Evolutionary conservation across 2,888 invertebrate genomes (phyloP).

Genomic region (Notodonta dromedarius): DNA sequence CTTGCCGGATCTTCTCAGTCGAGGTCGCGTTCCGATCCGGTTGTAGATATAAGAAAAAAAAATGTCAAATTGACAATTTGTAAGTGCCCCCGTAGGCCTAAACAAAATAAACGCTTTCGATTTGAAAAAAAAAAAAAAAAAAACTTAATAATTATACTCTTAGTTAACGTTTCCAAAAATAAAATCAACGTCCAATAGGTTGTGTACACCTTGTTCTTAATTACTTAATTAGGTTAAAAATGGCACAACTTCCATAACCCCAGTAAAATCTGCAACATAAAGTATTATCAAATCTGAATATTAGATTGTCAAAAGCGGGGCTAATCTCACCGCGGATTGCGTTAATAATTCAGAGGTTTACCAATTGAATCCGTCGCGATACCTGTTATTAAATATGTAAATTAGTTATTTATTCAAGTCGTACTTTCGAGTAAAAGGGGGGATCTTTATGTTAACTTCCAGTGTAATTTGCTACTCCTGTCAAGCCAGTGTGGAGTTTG

Average conservation of each 20-base stretch:
- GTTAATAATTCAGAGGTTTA: conserved; percentile 73
- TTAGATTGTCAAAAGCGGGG: conserved; percentile 66
- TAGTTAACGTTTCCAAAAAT: neutral
- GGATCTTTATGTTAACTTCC: conserved; percentile 47
- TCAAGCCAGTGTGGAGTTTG: conserved; percentile 38
- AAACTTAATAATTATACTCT: no score
- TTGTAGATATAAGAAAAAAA: no score
- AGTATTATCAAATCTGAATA: conserved; percentile 59
- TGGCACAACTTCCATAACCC: neutral
- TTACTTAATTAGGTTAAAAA: neutral
- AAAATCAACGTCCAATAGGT: neutral
- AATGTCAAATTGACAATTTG: no score
- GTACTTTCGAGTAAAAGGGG: conserved; percentile 56
- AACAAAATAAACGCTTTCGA: no score
- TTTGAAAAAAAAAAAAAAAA: no score
- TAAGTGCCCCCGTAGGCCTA: no score
- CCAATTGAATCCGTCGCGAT: conserved; percentile 75
- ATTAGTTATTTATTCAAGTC: conserved; percentile 81
- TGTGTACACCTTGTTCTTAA: neutral
- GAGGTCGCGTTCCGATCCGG: no score
- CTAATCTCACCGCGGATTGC: conserved; percentile 62
- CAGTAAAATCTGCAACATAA: conserved; percentile 11
- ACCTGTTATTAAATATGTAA: conserved; percentile 82
- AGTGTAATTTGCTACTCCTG: conserved; percentile 41
- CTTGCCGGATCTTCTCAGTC: no score